Evolutionary conservation across 1,140 invertebrate species (phyloP).

Genomic region (Bombus affinis): DNA sequence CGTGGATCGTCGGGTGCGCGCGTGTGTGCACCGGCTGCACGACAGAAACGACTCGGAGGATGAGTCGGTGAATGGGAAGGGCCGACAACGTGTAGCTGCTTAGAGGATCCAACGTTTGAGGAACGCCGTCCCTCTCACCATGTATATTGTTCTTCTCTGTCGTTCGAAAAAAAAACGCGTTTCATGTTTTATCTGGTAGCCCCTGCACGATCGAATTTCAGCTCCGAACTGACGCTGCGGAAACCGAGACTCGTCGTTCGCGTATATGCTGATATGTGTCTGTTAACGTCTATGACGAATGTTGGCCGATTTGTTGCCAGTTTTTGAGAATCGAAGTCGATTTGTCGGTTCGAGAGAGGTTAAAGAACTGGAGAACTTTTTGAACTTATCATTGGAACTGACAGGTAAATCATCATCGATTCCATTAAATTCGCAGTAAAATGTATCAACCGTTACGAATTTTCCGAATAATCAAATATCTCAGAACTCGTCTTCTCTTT

Average conservation of each 20-base stretch:
- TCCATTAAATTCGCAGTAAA: too few relatives aligned
- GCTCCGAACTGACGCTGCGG: neutral
- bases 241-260: neutral
- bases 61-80: slow-evolving; percentile 62
- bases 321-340: neutral
- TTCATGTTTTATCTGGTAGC: neutral
- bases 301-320: neutral
- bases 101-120: slow-evolving; percentile 37
- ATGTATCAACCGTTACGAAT: neutral
- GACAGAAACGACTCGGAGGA: slow-evolving; percentile 53
- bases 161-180: neutral
- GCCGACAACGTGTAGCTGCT: slow-evolving; percentile 56
- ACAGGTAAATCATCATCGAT: too few relatives aligned
- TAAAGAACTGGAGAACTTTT: too few relatives aligned
- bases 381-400: too few relatives aligned
- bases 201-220: slow-evolving; percentile 13
- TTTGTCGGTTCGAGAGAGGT: too few relatives aligned
- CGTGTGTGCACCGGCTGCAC: slow-evolving; percentile 55
- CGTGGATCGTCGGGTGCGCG: slow-evolving; percentile 68
- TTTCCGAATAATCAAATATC: neutral
- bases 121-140: neutral
- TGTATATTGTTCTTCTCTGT: slow-evolving; percentile 29
- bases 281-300: neutral
- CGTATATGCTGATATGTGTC: neutral
- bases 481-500: too few relatives aligned